Evolutionary conservation across 2,113 vertebrate species (phyloP).

Genomic region (Chunga burmeisteri): DNA sequence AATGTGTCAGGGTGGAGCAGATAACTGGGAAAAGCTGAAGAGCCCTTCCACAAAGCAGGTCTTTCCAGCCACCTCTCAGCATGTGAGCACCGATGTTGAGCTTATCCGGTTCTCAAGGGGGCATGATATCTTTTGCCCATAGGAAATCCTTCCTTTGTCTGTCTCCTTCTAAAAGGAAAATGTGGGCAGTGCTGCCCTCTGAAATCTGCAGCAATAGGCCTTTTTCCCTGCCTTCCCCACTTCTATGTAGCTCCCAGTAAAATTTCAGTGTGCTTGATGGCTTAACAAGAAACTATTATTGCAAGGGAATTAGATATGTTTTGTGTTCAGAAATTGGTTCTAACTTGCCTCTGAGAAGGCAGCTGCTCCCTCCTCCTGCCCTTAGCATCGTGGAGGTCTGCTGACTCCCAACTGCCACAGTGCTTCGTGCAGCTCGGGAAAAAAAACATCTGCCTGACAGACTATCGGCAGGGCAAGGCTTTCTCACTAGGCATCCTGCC

Average conservation of each 20-base stretch:
- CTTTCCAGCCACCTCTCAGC: background rate
- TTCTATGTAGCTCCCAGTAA: background rate
- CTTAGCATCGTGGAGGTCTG: background rate
- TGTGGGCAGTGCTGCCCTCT: background rate
- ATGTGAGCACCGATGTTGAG: background rate
- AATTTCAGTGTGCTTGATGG: background rate
- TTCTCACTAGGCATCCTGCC: background rate
- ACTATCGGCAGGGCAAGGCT: background rate
- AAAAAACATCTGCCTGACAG: conserved; percentile 13
- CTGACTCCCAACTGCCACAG: conserved; percentile 11
- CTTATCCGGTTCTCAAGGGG: background rate
- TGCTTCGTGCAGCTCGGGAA: background rate
- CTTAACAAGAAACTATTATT: background rate
- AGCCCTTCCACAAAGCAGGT: background rate
- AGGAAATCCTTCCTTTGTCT: conserved; percentile 40
- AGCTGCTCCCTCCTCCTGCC: background rate
- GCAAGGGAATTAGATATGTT: background rate
- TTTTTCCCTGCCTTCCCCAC: background rate
- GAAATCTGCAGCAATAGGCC: background rate
- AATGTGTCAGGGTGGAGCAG: background rate
- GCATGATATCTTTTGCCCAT: background rate
- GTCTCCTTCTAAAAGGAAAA: conserved; percentile 9
- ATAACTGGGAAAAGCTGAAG: background rate
- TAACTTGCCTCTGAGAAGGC: background rate
- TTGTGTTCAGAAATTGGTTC: background rate